Base-by-base conservation (phyloP, 2,797 vertebrate species). In the Megaceryle alcyon region DNA sequence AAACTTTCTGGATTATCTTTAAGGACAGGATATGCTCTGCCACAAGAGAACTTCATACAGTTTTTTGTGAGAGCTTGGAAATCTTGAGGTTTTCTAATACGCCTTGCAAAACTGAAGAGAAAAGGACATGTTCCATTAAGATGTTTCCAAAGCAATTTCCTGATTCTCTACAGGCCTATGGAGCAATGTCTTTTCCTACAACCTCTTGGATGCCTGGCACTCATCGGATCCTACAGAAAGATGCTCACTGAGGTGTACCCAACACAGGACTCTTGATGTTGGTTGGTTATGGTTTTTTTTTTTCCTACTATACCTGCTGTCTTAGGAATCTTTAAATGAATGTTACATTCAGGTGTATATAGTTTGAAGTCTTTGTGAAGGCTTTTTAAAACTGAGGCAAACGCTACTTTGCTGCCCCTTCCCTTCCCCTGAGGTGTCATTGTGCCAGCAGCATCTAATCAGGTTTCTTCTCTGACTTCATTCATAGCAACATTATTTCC, bases 161-260 rank as follows among this genome's bases (percentile, higher is more conserved):
- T 14, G 63, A 9, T 49, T 92, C 22, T 82, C 14, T 90, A 21
- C 83, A 98, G 98, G 98, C 48, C 43, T 98, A 15, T 98, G 98
- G 98, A 98, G 98, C 88, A 98, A 98, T 77, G 97, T 98, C 66
- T 98, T 98, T 91, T 98, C 98, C 1, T 96, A 98, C 92, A 98
- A 98, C 76, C 93, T 98, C 28, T 82, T 98, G 49, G 98, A 98
- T 49, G 97, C 92, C 75, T 98, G 97, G 96, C 97, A 96, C 70
- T 95, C 89, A 0, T 97, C 92, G 0, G 92, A 97, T 15, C 96
- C 94, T 49, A 96, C 98, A 2, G 96, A 98, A 23, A 95, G 97
- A 60, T 93, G 94, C 77, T 97, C 97, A 44, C 56, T 98, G 61
- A 96, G 75, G 20, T 98, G 97, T 93, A 97, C 97, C 9, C 96